Base-by-base conservation (phyloP, 2,113 vertebrate genomes). In the Poeciliopsis retropinna region DNA sequence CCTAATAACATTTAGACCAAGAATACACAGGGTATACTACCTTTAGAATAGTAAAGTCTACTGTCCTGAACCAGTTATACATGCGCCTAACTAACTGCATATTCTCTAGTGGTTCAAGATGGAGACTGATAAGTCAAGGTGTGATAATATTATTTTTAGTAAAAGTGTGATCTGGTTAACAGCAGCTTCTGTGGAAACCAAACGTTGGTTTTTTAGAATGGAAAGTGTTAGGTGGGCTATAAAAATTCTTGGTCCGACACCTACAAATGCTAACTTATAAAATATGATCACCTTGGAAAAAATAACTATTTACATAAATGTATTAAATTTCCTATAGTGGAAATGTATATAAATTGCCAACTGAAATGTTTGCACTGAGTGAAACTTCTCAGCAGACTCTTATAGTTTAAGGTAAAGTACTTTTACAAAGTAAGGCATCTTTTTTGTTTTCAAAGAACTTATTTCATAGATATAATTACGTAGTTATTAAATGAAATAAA, bases 51-150 rank as follows among this genome's bases (percentile, higher is more conserved):
- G 73, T 62, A 74, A 70, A 72, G 82, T 74, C 37, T 17, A 27
- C 77, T 82, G 54, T 68, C 37, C 79, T 29, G 62, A 72, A 76
- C 62, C 72, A 25, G 74, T 76, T 72, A 76, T 57, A 51, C 8
- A 51, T 67, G 76, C 87, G 89, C 86, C 90, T 91, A 85, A 84
- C 79, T 70, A 87, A 87, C 62, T 32, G 63, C 47, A 67, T 70
- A 70, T 73, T 76, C 76, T 81, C 78, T 82, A 0, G 15, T 30
- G 77, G 82, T 64, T 81, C 76, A 70, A 67, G 71, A 29, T 14
- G 47, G 44, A n/a, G 80, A 69, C 70, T 70, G 78, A 83, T 72
- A 78, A 87, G 80, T 84, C 83, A 81, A 11, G 27, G 74, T 3
- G 22, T 10, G 73, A 84, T 84, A 86, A 87, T 88, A 82, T 90